A percentile compares a stretch with the other conserved stretches of the same genome.
Evolutionary conservation across 30 jellyfish, hydroid and myxozoan species (phyloP).

Genomic region (Chironex yamaguchii): DNA sequence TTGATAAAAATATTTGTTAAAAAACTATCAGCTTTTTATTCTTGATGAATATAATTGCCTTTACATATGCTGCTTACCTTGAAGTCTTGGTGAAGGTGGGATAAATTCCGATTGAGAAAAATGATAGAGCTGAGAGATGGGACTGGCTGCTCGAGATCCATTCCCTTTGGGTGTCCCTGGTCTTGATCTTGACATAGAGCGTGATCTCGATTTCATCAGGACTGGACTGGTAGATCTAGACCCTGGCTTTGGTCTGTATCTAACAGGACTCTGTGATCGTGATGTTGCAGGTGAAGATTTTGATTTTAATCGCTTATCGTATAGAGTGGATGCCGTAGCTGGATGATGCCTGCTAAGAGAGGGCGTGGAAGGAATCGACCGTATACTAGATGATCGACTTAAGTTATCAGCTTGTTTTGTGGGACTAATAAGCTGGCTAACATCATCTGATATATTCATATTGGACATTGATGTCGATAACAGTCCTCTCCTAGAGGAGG

Average conservation of each 20-base stretch:
- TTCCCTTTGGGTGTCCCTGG: constrained; percentile 79
- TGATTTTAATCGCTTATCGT: constrained; percentile 65
- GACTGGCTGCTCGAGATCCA: constrained; percentile 76
- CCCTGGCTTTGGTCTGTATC: constrained; percentile 42
- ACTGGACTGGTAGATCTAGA: constrained; percentile 74
- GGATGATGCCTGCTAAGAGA: constrained; percentile 91
- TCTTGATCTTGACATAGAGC: constrained; percentile 77
- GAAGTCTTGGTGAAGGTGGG: constrained; percentile 71
- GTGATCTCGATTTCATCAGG: constrained; percentile 60
- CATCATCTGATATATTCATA: constrained; percentile 44
- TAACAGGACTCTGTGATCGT: constrained; percentile 73
- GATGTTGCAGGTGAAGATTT: constrained; percentile 73
- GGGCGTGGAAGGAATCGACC: constrained; percentile 98
- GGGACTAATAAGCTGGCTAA: constrained; percentile 62
- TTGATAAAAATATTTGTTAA: no score
- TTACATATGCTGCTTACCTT: constrained; percentile 28
- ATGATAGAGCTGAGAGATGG: constrained; percentile 72
- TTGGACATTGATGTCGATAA: constrained; percentile 64
- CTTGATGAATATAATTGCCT: no score
- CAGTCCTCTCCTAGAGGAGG: constrained; percentile 32
- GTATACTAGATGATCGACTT: constrained; percentile 95
- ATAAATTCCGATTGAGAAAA: constrained; percentile 67
- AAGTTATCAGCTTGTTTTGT: constrained; percentile 65
- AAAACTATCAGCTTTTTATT: no score
- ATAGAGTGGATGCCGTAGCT: constrained; percentile 72